Conservation (phyloP, 1,140 invertebrate species). For the Leptoteleia sp. region DNA sequence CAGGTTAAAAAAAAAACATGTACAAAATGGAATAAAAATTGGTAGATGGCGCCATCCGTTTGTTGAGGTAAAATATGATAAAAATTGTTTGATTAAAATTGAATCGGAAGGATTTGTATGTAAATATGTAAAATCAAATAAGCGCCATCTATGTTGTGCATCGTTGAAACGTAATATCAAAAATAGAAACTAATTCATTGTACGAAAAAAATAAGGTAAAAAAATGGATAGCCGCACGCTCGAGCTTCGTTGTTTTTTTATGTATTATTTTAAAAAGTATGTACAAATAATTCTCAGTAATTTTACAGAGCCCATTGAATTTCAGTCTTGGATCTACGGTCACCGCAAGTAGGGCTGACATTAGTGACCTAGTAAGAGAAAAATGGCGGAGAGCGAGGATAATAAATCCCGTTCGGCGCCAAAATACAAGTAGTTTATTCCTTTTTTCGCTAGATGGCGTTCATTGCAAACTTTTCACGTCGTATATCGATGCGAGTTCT, state of each 20-base stretch:
- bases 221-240: slow-evolving; percentile 23
- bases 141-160: slow-evolving; percentile 8
- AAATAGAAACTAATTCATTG: slow-evolving; percentile 10
- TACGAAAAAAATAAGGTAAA: slow-evolving; percentile 9
- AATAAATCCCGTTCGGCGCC: neutral
- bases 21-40: slow-evolving; percentile 6
- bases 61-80: neutral
- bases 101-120: neutral
- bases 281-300: slow-evolving; percentile 38
- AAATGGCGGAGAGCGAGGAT: neutral
- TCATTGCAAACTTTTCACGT: neutral
- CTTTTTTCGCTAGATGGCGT: neutral
- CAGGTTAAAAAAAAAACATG: slow-evolving; percentile 1
- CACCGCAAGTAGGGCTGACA: slow-evolving; percentile 22
- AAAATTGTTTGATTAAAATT: neutral
- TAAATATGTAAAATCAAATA: neutral
- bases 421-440: slow-evolving; percentile 4
- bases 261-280: slow-evolving; percentile 21
- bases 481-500: neutral
- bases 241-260: slow-evolving; percentile 43
- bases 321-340: slow-evolving; percentile 53
- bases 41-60: slow-evolving; percentile 7
- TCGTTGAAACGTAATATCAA: slow-evolving; percentile 14
- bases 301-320: slow-evolving; percentile 40
- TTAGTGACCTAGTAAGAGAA: slow-evolving; percentile 32